A percentile compares a stretch with the other conserved stretches of the same genome.
Conservation (phyloP, 2,888 invertebrate genomes). For the Ennomos fuscantarius region DNA sequence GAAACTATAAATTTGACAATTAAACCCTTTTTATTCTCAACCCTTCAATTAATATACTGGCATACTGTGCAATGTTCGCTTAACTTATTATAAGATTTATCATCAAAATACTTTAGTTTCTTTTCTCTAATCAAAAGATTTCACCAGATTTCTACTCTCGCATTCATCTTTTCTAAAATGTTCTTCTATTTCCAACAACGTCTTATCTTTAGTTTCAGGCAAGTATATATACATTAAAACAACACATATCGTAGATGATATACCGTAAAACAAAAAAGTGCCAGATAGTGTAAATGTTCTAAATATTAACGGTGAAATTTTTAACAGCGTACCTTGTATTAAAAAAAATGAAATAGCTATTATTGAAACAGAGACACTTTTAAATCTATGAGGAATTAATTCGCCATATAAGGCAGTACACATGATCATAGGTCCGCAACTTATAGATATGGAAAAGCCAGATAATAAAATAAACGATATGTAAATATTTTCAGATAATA, state of each 20-base stretch:
- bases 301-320: conserved; percentile 48
- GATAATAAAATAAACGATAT: conserved; percentile 10
- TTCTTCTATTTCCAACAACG: conserved; percentile 49
- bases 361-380: too few relatives aligned
- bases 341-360: too few relatives aligned
- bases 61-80: too few relatives aligned
- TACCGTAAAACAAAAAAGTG: conserved; percentile 46
- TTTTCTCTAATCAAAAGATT: too few relatives aligned
- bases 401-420: conserved; percentile 26
- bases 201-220: conserved; percentile 61
- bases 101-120: too few relatives aligned
- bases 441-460: conserved; percentile 12
- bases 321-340: conserved; percentile 36
- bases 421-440: conserved; percentile 26
- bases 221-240: conserved; percentile 47
- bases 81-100: too few relatives aligned
- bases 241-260: conserved; percentile 28
- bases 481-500: conserved; percentile 1
- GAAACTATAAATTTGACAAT: too few relatives aligned
- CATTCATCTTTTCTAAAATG: too few relatives aligned
- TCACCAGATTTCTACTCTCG: too few relatives aligned
- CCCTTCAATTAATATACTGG: too few relatives aligned
- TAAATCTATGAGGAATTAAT: conserved; percentile 17
- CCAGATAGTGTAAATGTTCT: conserved; percentile 45
- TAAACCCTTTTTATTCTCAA: too few relatives aligned